Conservation (phyloP, 2,888 invertebrate genomes). For the Andricus curvator region DNA sequence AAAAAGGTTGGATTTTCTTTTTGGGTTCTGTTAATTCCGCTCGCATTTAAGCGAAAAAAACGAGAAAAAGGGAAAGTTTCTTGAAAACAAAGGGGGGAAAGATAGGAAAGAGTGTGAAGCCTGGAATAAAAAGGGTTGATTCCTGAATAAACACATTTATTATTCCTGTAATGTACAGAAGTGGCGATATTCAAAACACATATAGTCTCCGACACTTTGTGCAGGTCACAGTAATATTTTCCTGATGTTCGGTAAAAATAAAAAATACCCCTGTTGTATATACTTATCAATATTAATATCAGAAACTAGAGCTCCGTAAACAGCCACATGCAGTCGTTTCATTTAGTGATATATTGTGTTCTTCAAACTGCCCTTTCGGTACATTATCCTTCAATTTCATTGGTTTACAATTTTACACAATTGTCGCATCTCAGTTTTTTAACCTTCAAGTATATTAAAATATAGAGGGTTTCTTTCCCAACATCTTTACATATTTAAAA, state of each 20-base stretch:
- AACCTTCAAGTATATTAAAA: constrained; percentile 17
- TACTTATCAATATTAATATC: constrained; percentile 42
- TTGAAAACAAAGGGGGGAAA: too few relatives aligned
- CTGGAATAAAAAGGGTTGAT: not conserved
- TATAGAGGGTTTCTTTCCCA: constrained; percentile 20
- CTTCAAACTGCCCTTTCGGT: constrained; percentile 17
- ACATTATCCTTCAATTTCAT: constrained; percentile 9
- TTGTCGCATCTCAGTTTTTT: constrained; percentile 1
- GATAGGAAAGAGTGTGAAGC: too few relatives aligned
- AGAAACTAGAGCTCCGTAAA: constrained; percentile 25
- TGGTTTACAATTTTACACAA: constrained; percentile 24
- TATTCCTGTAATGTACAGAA: constrained; percentile 69
- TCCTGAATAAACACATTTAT: constrained; percentile 55
- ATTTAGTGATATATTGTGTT: constrained; percentile 38
- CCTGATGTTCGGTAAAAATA: constrained; percentile 58
- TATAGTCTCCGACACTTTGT: constrained; percentile 60
- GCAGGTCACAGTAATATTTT: constrained; percentile 58
- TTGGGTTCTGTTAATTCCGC: too few relatives aligned
- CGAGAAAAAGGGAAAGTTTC: too few relatives aligned
- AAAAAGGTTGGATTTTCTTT: too few relatives aligned
- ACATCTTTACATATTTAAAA: constrained; percentile 34
- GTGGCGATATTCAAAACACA: constrained; percentile 64
- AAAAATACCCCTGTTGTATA: constrained; percentile 55
- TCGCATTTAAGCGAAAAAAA: too few relatives aligned
- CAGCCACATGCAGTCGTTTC: constrained; percentile 28